Percentiles rank a stretch among this genome's conserved stretches.
Conservation (phyloP, 2,888 invertebrate genomes). For the Hyposoter didymator region DNA sequence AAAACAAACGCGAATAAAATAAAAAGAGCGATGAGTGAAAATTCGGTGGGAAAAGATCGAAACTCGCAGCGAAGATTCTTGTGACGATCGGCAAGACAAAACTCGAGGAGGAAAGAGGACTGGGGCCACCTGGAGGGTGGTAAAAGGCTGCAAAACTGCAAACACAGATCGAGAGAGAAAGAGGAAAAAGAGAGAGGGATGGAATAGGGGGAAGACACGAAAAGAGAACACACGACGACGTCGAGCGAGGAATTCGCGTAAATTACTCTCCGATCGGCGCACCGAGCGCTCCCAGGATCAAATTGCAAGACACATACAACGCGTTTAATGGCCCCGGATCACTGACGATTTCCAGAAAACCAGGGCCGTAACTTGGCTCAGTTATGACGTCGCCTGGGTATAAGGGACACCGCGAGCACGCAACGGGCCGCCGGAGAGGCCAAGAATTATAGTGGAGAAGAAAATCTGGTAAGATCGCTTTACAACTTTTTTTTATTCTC, state of each 20-base stretch:
- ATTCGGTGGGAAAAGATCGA: conserved; percentile 6
- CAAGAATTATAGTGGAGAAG: conserved; percentile 7
- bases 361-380: conserved; percentile 75
- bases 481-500: conserved; percentile 5
- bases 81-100: conserved; percentile 35
- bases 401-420: neutral
- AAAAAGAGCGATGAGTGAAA: neutral
- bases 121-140: conserved; percentile 73
- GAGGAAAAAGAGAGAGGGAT: neutral
- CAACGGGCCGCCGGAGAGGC: neutral
- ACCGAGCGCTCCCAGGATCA: conserved; percentile 79
- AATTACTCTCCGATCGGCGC: conserved; percentile 79
- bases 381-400: conserved; percentile 32
- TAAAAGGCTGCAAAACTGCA: conserved; percentile 2
- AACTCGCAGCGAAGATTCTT: conserved; percentile 6
- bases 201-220: conserved; percentile 11
- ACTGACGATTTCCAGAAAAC: conserved; percentile 82
- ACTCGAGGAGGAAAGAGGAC: conserved; percentile 34
- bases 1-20: neutral
- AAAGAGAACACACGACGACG: conserved; percentile 68
- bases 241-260: conserved; percentile 77
- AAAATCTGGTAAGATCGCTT: conserved; percentile 27
- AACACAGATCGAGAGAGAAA: neutral
- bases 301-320: conserved; percentile 82
- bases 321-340: conserved; percentile 81